These are phyloP conservation scores for Probosciger aterrimus DNA, from an alignment of 2,113 vertebrate genomes.

Conservation along the genomic window DNA sequence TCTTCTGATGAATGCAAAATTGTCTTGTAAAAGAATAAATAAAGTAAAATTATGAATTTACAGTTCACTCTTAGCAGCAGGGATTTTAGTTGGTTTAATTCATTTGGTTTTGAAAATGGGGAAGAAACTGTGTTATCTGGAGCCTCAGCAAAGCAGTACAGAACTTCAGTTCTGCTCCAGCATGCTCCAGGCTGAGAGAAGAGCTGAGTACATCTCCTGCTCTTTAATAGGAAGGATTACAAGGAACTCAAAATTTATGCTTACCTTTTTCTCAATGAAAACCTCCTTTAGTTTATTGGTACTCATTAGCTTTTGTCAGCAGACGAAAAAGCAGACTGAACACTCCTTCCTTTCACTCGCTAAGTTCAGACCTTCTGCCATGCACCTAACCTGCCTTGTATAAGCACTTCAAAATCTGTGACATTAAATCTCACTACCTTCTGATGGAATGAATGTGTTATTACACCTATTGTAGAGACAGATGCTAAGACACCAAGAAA, in stretches of 20 bases:
- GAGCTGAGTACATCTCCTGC: background rate
- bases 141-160: background rate
- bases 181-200: background rate
- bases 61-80: background rate
- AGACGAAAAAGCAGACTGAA: background rate
- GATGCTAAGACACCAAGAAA: background rate
- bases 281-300: background rate
- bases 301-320: background rate
- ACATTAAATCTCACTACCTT: background rate
- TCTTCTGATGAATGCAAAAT: background rate
- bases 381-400: background rate
- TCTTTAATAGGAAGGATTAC: background rate
- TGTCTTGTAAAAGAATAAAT: background rate
- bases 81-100: background rate
- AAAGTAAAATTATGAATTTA: background rate
- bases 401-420: background rate
- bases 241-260: background rate
- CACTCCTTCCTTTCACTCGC: background rate
- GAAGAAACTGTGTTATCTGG: background rate
- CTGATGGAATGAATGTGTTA: background rate
- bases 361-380: background rate
- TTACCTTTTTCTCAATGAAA: background rate
- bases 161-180: background rate
- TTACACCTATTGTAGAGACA: background rate
- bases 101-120: background rate